Evolutionary conservation across 2,888 invertebrate species (phyloP).

Genomic region (Rhopalosiphum nymphaeae): DNA sequence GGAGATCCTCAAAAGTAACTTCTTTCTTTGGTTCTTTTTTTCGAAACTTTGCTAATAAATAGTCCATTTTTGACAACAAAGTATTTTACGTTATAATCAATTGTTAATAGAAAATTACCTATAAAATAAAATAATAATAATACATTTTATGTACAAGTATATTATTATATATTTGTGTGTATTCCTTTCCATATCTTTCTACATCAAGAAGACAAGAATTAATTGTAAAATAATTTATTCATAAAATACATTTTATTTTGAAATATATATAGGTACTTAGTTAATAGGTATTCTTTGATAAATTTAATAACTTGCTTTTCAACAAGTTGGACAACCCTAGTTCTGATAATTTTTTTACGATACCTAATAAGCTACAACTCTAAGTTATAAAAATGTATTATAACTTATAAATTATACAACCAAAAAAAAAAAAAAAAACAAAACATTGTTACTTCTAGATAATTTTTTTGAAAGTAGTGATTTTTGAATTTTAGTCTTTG

Average conservation of each 20-base stretch:
- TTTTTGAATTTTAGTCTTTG: background rate
- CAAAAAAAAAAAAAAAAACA: background rate
- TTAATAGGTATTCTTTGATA: background rate
- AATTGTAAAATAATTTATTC: background rate
- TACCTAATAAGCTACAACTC: background rate
- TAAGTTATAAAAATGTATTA: background rate
- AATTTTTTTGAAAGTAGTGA: background rate
- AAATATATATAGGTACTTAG: background rate
- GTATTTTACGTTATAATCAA: background rate
- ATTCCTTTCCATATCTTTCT: background rate
- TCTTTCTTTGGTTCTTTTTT: constrained; percentile 56
- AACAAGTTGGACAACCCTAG: background rate
- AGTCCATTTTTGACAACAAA: constrained; percentile 49
- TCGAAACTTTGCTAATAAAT: constrained; percentile 42
- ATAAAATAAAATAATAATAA: background rate
- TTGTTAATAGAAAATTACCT: constrained; percentile 13
- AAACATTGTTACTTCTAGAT: background rate
- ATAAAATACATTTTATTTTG: background rate
- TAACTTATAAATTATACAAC: background rate
- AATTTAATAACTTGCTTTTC: background rate
- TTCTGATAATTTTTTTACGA: background rate
- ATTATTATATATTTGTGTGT: background rate
- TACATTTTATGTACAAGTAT: background rate
- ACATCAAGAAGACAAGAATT: background rate
- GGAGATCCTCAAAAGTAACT: constrained; percentile 50